Evolutionary conservation across 2,113 vertebrate species (phyloP), one percentile per base, ranked within the genome.

Genomic region (Pithys albifrons): DNA sequence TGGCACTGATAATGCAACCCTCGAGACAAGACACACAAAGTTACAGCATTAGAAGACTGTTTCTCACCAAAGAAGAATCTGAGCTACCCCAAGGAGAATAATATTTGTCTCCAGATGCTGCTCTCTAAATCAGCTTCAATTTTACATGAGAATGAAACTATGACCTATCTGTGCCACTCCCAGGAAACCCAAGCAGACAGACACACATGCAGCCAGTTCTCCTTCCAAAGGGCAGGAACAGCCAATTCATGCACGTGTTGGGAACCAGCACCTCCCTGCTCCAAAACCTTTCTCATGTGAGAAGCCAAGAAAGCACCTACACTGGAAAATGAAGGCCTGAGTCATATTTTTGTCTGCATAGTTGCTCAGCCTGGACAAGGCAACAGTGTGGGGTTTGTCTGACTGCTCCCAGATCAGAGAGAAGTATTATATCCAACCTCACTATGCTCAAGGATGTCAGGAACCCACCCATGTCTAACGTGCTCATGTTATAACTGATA

Each of bases 171-270:
- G 61, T 67, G 85, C 88, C 74, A 74, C 90, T 93, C 92, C 92
- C 81, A 88, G 73, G 85, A 92, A 95, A 90, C 37, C 28, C 79
- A 79, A 82, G 80, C 86, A 85, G 80, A 54, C 72, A 67, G 85
- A 83, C 69, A 58, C 2, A 5, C n/a, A 31, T 3, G 19, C 72
- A 91, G 70, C 55, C 89, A 75, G 45, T 8, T 85, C 78, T 58
- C 77, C 90, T 89, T 86, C 88, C 86, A 71, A 82, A 79, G 65
- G n/a, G 86, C 89, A 95, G 67, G 67, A 75, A 61, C 46, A 83
- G 84, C 76, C 91, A 70, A 89, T 7, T 64, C 69, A 70, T 3
- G 3, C 57, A 67, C 7, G 9, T 74, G 69, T 29, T 61, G 73
- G 72, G 54, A 94, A 57, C 45, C 82, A 58, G 67, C 6, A 67